A percentile compares a stretch with the other conserved stretches of the same genome.
These are phyloP conservation scores for Nomada ferruginata DNA, from an alignment of 2,888 invertebrate genomes.

Conservation along the genomic window DNA sequence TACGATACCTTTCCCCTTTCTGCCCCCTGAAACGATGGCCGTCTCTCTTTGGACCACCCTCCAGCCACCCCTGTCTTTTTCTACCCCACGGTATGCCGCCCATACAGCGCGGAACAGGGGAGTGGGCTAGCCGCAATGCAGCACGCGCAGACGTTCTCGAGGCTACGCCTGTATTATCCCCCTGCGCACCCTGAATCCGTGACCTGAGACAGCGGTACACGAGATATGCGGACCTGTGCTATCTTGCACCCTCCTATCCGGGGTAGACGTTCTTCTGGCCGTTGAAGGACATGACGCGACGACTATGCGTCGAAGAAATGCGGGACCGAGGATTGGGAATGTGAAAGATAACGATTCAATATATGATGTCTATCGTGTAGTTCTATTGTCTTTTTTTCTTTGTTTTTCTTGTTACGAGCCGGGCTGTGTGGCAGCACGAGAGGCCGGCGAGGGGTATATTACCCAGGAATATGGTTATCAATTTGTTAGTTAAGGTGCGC, in stretches of 20 bases:
- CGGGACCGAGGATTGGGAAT: background rate
- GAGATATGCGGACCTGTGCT: slow-evolving; percentile 29
- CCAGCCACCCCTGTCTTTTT: slow-evolving; percentile 11
- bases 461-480: too few species aligned
- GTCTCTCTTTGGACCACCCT: background rate
- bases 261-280: slow-evolving; percentile 11
- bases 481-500: too few species aligned
- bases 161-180: slow-evolving; percentile 72
- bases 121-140: slow-evolving; percentile 79
- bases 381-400: too few species aligned
- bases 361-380: too few species aligned
- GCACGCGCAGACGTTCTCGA: slow-evolving; percentile 79
- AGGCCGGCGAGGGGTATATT: too few species aligned
- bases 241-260: background rate
- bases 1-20: background rate
- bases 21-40: background rate
- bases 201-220: slow-evolving; percentile 62
- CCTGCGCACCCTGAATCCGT: slow-evolving; percentile 69
- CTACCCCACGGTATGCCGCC: slow-evolving; percentile 11
- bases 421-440: too few species aligned
- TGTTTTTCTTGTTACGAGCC: too few species aligned
- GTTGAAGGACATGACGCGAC: background rate
- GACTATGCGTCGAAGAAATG: background rate
- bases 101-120: slow-evolving; percentile 53
- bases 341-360: too few species aligned